These are phyloP conservation scores for Amiota communis DNA, from an alignment of 2,888 invertebrate species.

Conservation along the genomic window DNA sequence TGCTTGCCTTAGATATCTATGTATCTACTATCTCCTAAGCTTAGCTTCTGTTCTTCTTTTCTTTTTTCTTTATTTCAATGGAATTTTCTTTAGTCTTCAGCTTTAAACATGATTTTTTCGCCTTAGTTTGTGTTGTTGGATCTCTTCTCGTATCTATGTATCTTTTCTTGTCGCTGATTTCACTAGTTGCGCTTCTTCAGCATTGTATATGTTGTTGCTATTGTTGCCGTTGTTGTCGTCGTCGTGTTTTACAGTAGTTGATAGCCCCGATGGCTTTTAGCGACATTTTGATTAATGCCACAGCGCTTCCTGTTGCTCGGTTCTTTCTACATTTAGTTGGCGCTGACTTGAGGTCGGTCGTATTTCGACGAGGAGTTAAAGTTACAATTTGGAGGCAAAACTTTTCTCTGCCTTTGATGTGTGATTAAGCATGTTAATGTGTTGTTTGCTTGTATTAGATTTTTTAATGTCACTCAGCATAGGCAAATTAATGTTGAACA, in stretches of 20 bases:
- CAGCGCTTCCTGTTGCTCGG: conserved; percentile 25
- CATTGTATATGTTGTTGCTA: not conserved
- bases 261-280: conserved; percentile 23
- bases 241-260: conserved; percentile 22
- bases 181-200: not conserved
- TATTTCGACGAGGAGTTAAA: not conserved
- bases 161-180: not conserved
- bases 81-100: conserved; percentile 5
- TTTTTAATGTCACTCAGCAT: conserved; percentile 4
- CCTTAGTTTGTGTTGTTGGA: not conserved
- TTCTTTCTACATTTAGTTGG: not conserved
- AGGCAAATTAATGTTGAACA: conserved; percentile 19
- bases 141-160: not conserved
- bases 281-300: conserved; percentile 28
- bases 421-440: conserved; percentile 20
- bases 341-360: not conserved
- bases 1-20: no score
- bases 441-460: conserved; percentile 21
- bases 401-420: conserved; percentile 7
- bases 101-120: conserved; percentile 4
- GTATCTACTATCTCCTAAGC: not conserved
- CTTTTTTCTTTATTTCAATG: conserved; percentile 5
- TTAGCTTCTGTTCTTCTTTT: conserved; percentile 3
- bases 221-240: not conserved
- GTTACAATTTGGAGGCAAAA: not conserved